phyloP scores from a whole-genome alignment of 37 sponge, comb jelly and placozoan genomes.

The Petrosia ficiformis region DNA sequence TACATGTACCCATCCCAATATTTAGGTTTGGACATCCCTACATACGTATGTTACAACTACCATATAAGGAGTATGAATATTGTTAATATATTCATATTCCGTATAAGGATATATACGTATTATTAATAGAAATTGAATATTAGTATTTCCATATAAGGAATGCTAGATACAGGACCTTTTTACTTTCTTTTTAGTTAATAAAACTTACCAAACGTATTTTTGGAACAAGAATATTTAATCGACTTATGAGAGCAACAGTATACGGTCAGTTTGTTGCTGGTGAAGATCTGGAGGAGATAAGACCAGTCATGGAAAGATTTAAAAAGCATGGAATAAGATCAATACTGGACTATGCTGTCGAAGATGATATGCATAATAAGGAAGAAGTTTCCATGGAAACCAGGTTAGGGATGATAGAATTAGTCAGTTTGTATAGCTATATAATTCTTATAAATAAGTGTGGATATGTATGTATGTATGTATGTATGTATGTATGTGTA shows the following conservation, averaged over 20 bases:
- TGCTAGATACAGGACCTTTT: not conserved
- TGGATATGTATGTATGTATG: conserved; percentile 3
- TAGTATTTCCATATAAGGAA: too few species aligned
- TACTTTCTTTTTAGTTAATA: conserved; percentile 29
- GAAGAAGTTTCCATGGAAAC: conserved; percentile 43
- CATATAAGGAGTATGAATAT: too few species aligned
- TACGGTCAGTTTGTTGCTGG: conserved; percentile 96
- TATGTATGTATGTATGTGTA: too few species aligned
- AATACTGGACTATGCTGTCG: conserved; percentile 89
- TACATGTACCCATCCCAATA: too few species aligned
- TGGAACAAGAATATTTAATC: conserved; percentile 39
- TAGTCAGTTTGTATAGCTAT: too few species aligned
- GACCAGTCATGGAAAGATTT: conserved; percentile 27
- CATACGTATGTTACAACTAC: too few species aligned
- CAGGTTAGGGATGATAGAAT: conserved; percentile 1
- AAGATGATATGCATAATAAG: conserved; percentile 64
- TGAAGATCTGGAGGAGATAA: conserved; percentile 46
- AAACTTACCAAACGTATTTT: conserved; percentile 28
- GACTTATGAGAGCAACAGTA: conserved; percentile 71
- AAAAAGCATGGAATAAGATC: conserved; percentile 57
- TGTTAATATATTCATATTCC: too few species aligned
- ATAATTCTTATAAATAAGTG: not conserved
- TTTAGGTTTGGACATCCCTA: too few species aligned
- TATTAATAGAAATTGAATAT: too few species aligned
- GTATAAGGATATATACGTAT: too few species aligned